A percentile compares a stretch with the other conserved stretches of the same genome.
These are phyloP conservation scores for Vulpes ferrilata DNA, from an alignment of 2,113 vertebrate species.

Conservation along the genomic window DNA sequence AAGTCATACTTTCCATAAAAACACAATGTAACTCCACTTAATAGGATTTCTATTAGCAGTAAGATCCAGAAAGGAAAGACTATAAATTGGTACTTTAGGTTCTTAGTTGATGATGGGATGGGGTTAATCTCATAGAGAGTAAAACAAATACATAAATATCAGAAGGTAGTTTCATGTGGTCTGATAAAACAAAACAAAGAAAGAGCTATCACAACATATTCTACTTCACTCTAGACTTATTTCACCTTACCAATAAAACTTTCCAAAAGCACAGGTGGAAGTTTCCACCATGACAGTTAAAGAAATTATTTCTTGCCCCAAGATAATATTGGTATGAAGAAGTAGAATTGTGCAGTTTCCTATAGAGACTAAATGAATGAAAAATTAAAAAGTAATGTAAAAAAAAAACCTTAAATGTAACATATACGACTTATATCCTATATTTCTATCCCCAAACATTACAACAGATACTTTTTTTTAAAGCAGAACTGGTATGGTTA, in stretches of 20 bases:
- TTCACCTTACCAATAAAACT: conserved; percentile 35
- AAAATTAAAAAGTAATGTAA: not conserved
- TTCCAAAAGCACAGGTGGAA: conserved; percentile 54
- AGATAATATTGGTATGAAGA: not conserved
- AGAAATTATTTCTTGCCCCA: conserved; percentile 21
- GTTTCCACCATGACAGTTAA: not conserved
- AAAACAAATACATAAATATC: conserved; percentile 38
- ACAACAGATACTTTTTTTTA: conserved; percentile 22
- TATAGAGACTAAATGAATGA: not conserved
- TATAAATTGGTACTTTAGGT: not conserved
- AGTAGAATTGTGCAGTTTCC: not conserved
- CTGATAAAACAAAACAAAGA: not conserved
- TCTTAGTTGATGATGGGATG: not conserved
- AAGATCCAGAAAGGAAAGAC: conserved; percentile 45
- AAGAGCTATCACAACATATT: not conserved
- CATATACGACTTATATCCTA: not conserved
- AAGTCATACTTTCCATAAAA: conserved; percentile 43
- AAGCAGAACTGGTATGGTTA: not conserved
- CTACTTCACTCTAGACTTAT: conserved; percentile 45
- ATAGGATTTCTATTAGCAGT: not conserved
- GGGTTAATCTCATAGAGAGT: not conserved
- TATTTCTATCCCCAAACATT: not conserved
- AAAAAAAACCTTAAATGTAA: not conserved
- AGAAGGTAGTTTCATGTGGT: conserved; percentile 5
- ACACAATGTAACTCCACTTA: not conserved